A percentile compares a stretch with the other conserved stretches of the same genome.
phyloP scores from a whole-genome alignment of 2,888 invertebrate species.

The Cinara cedri region DNA sequence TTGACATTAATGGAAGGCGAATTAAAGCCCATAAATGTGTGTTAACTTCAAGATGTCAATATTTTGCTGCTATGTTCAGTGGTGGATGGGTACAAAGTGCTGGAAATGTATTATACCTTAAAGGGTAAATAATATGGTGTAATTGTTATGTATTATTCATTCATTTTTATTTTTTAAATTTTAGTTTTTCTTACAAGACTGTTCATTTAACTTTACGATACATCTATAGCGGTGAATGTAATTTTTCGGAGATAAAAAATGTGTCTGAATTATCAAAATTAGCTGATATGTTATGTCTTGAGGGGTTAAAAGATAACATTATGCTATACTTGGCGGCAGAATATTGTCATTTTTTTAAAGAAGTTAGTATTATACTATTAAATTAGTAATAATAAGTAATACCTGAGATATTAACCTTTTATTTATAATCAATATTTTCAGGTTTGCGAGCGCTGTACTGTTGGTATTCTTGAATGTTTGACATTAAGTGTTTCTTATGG shows the following conservation, averaged over 20 bases:
- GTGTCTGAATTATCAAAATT: slow-evolving; percentile 85
- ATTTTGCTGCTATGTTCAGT: slow-evolving; percentile 88
- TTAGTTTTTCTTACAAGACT: slow-evolving; percentile 79
- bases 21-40: slow-evolving; percentile 92
- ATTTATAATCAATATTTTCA: slow-evolving; percentile 63
- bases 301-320: slow-evolving; percentile 90
- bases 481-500: slow-evolving; percentile 85
- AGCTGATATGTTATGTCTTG: slow-evolving; percentile 87
- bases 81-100: slow-evolving; percentile 83
- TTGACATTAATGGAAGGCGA: slow-evolving; percentile 81
- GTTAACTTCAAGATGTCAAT: slow-evolving; percentile 87
- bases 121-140: slow-evolving; percentile 68
- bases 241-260: slow-evolving; percentile 84
- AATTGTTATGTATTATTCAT: neutral
- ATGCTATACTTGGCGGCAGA: slow-evolving; percentile 84
- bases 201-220: slow-evolving; percentile 92
- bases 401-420: neutral
- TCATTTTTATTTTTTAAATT: slow-evolving; percentile 58
- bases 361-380: slow-evolving; percentile 66
- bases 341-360: slow-evolving; percentile 94
- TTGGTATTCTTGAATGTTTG: slow-evolving; percentile 85
- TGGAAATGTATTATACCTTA: slow-evolving; percentile 82
- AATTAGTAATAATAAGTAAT: slow-evolving; percentile 56
- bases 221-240: slow-evolving; percentile 90
- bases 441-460: slow-evolving; percentile 88